These are phyloP conservation scores for Pristionchus japonicus DNA, from an alignment of 2,888 invertebrate genomes.

Conservation along the genomic window DNA sequence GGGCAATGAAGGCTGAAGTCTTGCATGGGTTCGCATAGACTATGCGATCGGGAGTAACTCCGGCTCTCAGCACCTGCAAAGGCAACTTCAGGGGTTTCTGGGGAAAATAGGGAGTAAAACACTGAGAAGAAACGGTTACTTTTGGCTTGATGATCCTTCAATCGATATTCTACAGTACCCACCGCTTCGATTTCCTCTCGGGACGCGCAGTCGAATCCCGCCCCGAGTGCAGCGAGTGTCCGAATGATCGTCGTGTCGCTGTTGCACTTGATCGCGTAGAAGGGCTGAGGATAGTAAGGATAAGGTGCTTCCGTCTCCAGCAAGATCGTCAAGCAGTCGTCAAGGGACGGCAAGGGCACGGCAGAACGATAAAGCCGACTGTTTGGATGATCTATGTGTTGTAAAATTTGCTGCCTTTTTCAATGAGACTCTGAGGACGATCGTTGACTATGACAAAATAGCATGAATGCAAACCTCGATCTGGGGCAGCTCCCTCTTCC, in stretches of 20 bases:
- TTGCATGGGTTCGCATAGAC: slow-evolving; percentile 75
- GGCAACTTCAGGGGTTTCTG: not conserved
- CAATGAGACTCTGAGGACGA: no score
- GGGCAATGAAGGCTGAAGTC: slow-evolving; percentile 69
- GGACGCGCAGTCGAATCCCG: slow-evolving; percentile 97
- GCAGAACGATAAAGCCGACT: no score
- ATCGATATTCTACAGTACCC: not conserved
- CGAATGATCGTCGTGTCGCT: slow-evolving; percentile 87
- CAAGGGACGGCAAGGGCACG: no score
- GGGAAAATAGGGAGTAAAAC: no score
- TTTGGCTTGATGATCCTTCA: not conserved
- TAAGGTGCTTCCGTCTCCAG: no score
- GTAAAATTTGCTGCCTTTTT: no score
- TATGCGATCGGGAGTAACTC: slow-evolving; percentile 58
- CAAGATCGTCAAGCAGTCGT: no score
- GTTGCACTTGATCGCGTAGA: slow-evolving; percentile 93
- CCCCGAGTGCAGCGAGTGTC: slow-evolving; percentile 86
- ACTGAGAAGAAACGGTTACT: not conserved
- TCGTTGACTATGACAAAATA: no score
- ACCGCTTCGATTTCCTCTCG: slow-evolving; percentile 79
- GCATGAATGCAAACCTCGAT: no score
- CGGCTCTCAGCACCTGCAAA: slow-evolving; percentile 51
- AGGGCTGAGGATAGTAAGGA: no score
- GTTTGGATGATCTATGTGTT: no score
- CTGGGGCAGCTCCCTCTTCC: slow-evolving; percentile 83